phyloP scores from a whole-genome alignment of 2,113 vertebrate species.

The Colius striatus region DNA sequence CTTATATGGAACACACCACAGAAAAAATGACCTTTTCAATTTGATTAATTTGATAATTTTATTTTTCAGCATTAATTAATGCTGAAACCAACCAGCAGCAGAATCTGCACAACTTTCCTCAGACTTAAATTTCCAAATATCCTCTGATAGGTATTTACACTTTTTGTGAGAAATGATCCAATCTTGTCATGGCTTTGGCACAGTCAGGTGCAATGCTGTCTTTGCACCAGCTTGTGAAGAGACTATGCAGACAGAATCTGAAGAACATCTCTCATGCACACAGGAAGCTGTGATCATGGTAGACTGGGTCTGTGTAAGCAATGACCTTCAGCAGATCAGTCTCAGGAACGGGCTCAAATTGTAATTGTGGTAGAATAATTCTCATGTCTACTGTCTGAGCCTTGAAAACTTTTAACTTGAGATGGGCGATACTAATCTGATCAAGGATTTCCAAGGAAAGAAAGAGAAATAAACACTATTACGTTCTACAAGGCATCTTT shows the following conservation, averaged over 20 bases:
- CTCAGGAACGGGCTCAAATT: not conserved
- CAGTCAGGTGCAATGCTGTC: not conserved
- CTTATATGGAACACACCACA: not conserved
- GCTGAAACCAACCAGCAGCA: not conserved
- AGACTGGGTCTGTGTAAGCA: rapidly evolving
- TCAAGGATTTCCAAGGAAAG: not conserved
- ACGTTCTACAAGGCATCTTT: not conserved
- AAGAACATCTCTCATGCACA: not conserved
- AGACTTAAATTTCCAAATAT: not conserved
- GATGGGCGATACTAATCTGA: not conserved
- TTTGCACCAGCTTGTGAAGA: not conserved
- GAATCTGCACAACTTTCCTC: not conserved
- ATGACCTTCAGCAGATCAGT: not conserved
- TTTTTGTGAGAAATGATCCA: not conserved
- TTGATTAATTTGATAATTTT: not conserved
- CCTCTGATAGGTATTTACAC: not conserved
- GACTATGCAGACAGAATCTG: rapidly evolving
- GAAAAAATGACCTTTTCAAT: not conserved
- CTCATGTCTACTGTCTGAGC: not conserved
- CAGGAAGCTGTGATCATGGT: not conserved
- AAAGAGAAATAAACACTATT: conserved; percentile 13
- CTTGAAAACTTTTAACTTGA: not conserved
- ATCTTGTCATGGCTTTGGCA: not conserved
- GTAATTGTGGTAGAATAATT: not conserved
- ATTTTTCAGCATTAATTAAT: no score